Conservation (phyloP, 2,888 invertebrate genomes). For the Melanostoma scalare region DNA sequence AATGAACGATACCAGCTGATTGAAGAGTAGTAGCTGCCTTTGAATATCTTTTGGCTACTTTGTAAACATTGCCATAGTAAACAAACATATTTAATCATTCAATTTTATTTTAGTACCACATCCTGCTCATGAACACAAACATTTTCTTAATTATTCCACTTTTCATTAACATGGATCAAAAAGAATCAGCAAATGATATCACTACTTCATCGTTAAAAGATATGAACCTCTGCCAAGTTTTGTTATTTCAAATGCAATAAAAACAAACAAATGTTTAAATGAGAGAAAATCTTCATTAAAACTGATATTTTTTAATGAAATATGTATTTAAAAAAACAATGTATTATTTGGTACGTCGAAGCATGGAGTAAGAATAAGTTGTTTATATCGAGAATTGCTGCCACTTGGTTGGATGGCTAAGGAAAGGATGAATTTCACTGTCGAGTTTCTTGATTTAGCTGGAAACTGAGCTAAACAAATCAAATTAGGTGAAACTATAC, state of each 20-base stretch:
- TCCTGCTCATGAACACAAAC: conserved; percentile 25
- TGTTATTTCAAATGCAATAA: neutral
- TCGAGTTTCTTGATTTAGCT: too few relatives aligned
- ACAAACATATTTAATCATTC: neutral
- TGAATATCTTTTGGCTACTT: conserved; percentile 20
- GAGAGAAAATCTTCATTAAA: conserved; percentile 11
- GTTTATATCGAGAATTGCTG: too few relatives aligned
- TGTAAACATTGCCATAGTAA: conserved; percentile 37
- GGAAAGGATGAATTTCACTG: too few relatives aligned
- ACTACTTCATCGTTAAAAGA: conserved; percentile 45
- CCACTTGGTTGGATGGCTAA: too few relatives aligned
- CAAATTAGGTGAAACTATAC: too few relatives aligned
- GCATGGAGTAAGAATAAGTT: too few relatives aligned
- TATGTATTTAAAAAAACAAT: too few relatives aligned
- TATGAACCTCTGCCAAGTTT: conserved; percentile 52
- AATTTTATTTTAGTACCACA: conserved; percentile 11
- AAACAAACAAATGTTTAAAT: conserved; percentile 28
- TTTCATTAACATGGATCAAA: too few relatives aligned
- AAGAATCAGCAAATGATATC: conserved; percentile 23
- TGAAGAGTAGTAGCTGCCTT: conserved; percentile 20
- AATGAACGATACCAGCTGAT: conserved; percentile 47
- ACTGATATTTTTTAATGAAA: neutral
- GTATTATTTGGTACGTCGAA: too few relatives aligned
- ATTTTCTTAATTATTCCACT: conserved; percentile 17
- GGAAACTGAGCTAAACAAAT: too few relatives aligned